Evolutionary conservation across 1,140 invertebrate species (phyloP).

Genomic region (Drosophila asahinai): DNA sequence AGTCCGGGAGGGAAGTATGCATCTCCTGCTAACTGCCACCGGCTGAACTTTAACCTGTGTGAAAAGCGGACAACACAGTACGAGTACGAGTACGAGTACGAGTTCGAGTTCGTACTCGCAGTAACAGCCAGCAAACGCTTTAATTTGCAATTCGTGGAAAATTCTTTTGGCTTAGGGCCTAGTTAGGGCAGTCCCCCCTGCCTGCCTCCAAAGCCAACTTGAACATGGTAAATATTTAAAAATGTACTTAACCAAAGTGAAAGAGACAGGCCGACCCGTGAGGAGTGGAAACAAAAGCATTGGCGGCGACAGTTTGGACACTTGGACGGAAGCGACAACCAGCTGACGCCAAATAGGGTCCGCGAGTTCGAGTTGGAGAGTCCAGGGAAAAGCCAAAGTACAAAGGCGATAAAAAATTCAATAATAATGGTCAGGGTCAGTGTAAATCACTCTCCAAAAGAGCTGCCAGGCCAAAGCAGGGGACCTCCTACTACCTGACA

Average conservation of each 20-base stretch:
- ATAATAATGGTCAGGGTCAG: slow-evolving; percentile 72
- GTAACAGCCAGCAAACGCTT: slow-evolving; percentile 59
- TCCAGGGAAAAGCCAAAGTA: slow-evolving; percentile 12
- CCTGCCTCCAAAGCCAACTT: too few relatives aligned
- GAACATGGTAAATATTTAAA: slow-evolving; percentile 82
- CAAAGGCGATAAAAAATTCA: slow-evolving; percentile 52
- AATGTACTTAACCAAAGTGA: slow-evolving; percentile 83
- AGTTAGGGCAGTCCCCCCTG: slow-evolving; percentile 42
- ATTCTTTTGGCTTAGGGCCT: slow-evolving; percentile 59
- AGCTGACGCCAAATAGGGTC: slow-evolving; percentile 60
- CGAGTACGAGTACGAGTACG: slow-evolving; percentile 8
- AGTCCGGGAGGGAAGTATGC: slow-evolving; percentile 13
- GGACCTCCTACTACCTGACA: slow-evolving; percentile 27
- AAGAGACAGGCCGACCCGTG: slow-evolving; percentile 70
- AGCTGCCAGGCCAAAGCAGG: slow-evolving; percentile 1
- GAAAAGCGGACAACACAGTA: slow-evolving; percentile 27
- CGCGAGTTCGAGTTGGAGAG: slow-evolving; percentile 2
- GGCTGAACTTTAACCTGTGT: slow-evolving; percentile 76
- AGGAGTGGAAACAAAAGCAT: slow-evolving; percentile 29
- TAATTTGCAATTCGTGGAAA: slow-evolving; percentile 83
- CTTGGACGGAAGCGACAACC: slow-evolving; percentile 71
- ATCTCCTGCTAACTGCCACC: slow-evolving; percentile 62
- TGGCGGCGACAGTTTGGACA: slow-evolving; percentile 77
- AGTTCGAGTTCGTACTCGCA: not conserved
- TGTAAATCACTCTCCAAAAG: slow-evolving; percentile 63